Evolutionary conservation across 2,888 invertebrate genomes (phyloP).

Genomic region (Lordiphosa fenestrarum): DNA sequence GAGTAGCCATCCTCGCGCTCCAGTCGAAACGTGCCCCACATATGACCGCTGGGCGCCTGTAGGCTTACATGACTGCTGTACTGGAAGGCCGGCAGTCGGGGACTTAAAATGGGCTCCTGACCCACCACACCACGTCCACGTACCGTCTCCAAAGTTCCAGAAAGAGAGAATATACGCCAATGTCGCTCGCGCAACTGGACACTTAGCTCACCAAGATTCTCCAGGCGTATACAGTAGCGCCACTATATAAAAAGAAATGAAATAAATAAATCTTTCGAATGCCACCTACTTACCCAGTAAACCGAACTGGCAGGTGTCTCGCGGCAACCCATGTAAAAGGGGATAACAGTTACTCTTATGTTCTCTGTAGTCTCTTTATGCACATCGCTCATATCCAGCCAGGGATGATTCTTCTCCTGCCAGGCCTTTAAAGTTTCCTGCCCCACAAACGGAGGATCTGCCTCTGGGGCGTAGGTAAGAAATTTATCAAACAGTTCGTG

Average conservation of each 20-base stretch:
- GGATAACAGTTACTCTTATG: constrained; percentile 95
- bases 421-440: constrained; percentile 95
- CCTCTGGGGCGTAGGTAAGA: constrained; percentile 87
- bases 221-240: constrained; percentile 98
- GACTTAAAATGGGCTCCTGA: constrained; percentile 95
- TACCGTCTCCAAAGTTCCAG: constrained; percentile 95
- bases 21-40: constrained; percentile 95
- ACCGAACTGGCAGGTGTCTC: constrained; percentile 95
- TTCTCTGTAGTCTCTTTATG: constrained; percentile 97
- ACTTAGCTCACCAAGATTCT: constrained; percentile 93
- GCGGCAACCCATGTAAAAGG: constrained; percentile 98
- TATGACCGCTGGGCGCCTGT: constrained; percentile 97
- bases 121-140: constrained; percentile 97
- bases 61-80: constrained; percentile 98
- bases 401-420: constrained; percentile 98
- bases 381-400: constrained; percentile 97
- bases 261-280: background rate
- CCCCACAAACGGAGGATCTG: constrained; percentile 92
- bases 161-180: constrained; percentile 98
- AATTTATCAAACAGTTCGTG: constrained; percentile 99
- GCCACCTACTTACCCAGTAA: constrained; percentile 84
- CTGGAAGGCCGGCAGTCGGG: constrained; percentile 95
- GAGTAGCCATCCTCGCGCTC: constrained; percentile 98
- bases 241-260: constrained; percentile 85
- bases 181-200: constrained; percentile 98